Conservation (phyloP, 37 sponge, comb jelly and placozoan species). For the Axinella damicornis region DNA sequence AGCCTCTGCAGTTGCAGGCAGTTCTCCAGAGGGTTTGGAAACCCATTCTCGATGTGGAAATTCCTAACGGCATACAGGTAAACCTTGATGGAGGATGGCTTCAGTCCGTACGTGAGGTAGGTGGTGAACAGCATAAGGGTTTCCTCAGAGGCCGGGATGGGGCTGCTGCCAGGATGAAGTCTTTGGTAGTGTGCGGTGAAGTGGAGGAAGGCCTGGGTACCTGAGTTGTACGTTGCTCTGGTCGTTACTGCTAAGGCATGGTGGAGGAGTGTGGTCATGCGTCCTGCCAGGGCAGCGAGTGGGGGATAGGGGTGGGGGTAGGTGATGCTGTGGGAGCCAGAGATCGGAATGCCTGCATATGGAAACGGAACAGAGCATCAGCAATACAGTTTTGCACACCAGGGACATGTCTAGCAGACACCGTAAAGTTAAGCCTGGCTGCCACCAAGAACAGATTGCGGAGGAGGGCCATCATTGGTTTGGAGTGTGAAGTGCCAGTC, state of each 20-base stretch:
- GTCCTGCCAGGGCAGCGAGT: background rate
- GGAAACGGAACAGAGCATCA: slow-evolving; percentile 43
- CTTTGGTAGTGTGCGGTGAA: background rate
- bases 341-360: background rate
- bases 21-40: background rate
- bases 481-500: background rate
- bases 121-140: background rate
- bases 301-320: background rate
- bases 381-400: slow-evolving; percentile 33
- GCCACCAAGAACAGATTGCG: slow-evolving; percentile 13
- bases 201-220: background rate
- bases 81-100: slow-evolving; percentile 5
- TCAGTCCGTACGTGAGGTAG: background rate
- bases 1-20: background rate
- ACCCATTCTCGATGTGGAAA: slow-evolving; percentile 14
- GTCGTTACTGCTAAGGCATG: background rate
- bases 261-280: background rate
- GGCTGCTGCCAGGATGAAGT: background rate
- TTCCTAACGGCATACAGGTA: slow-evolving; percentile 38
- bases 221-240: background rate
- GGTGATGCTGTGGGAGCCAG: slow-evolving; percentile 31
- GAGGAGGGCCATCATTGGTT: slow-evolving; percentile 24
- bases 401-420: background rate
- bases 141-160: slow-evolving; percentile 29
- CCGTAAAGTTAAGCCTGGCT: background rate